A percentile compares a stretch with the other conserved stretches of the same genome.
These are phyloP conservation scores for Thumatha senex DNA, from an alignment of 2,888 invertebrate genomes.

Conservation along the genomic window DNA sequence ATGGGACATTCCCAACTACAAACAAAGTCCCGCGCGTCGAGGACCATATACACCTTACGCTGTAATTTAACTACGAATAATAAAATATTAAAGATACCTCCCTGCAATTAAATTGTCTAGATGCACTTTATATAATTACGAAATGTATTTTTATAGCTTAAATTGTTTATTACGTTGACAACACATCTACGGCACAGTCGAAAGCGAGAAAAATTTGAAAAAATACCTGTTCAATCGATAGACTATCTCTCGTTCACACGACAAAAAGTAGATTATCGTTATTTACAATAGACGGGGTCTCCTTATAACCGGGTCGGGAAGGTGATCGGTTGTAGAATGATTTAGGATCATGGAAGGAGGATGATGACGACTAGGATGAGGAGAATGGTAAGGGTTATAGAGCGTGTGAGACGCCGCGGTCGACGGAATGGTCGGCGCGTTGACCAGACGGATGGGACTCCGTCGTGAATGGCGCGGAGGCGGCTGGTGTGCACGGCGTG, in stretches of 20 bases:
- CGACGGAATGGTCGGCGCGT: slow-evolving; percentile 60
- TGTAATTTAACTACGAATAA: slow-evolving; percentile 79
- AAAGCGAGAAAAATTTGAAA: slow-evolving; percentile 83
- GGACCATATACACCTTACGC: slow-evolving; percentile 72
- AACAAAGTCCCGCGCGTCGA: slow-evolving; percentile 62
- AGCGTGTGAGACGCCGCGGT: slow-evolving; percentile 64
- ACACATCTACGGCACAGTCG: slow-evolving; percentile 83
- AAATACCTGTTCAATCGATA: slow-evolving; percentile 82
- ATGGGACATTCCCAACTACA: slow-evolving; percentile 57
- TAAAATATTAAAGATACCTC: slow-evolving; percentile 80
- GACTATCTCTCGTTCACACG: slow-evolving; percentile 82
- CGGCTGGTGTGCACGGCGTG: slow-evolving; percentile 39
- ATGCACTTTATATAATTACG: slow-evolving; percentile 77
- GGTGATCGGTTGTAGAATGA: slow-evolving; percentile 33
- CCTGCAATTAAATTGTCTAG: slow-evolving; percentile 80
- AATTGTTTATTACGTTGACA: slow-evolving; percentile 77
- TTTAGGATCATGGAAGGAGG: slow-evolving; percentile 27
- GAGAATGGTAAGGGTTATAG: slow-evolving; percentile 38
- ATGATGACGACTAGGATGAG: slow-evolving; percentile 39
- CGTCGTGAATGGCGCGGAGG: slow-evolving; percentile 36
- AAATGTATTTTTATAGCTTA: slow-evolving; percentile 78
- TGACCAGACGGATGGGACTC: slow-evolving; percentile 45
- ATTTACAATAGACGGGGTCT: slow-evolving; percentile 78
- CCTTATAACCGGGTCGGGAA: slow-evolving; percentile 44
- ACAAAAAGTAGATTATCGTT: slow-evolving; percentile 80